Evolutionary conservation across 2,797 vertebrate species (phyloP).

Genomic region (Pteropus rufus): DNA sequence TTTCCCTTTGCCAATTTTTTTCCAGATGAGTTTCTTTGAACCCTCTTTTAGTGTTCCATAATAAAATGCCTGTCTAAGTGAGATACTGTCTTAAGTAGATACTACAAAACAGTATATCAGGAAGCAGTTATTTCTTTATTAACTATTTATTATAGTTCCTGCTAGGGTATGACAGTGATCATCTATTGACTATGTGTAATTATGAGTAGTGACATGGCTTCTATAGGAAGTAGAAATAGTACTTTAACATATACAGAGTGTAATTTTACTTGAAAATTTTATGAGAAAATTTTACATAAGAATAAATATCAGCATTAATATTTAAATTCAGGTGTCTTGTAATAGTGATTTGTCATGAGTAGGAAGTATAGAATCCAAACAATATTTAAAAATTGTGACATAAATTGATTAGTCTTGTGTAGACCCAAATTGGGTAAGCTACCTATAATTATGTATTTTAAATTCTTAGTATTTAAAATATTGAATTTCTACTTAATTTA

Average conservation of each 20-base stretch:
- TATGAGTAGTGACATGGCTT: constrained; percentile 13
- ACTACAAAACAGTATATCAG: constrained; percentile 34
- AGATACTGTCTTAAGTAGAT: constrained; percentile 13
- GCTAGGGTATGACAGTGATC: neutral
- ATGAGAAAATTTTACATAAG: constrained; percentile 46
- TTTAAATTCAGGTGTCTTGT: constrained; percentile 10
- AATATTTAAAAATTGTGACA: constrained; percentile 24
- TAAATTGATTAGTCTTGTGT: neutral
- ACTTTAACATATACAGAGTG: constrained; percentile 29
- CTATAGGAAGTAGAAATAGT: neutral
- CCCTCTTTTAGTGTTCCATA: neutral
- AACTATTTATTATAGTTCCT: constrained; percentile 1
- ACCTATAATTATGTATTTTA: constrained; percentile 27
- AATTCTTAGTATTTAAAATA: constrained; percentile 19
- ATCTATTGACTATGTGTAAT: neutral
- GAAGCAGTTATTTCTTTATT: constrained; percentile 44
- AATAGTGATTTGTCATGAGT: neutral
- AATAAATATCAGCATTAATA: constrained; percentile 32
- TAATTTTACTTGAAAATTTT: constrained; percentile 25
- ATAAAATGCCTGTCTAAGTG: constrained; percentile 24
- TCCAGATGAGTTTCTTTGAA: neutral
- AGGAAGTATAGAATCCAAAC: neutral
- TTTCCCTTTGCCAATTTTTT: neutral
- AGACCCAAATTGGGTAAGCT: neutral
- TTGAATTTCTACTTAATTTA: constrained; percentile 14